phyloP scores from a whole-genome alignment of 1,140 invertebrate genomes.

The Marisa cornuarietis region DNA sequence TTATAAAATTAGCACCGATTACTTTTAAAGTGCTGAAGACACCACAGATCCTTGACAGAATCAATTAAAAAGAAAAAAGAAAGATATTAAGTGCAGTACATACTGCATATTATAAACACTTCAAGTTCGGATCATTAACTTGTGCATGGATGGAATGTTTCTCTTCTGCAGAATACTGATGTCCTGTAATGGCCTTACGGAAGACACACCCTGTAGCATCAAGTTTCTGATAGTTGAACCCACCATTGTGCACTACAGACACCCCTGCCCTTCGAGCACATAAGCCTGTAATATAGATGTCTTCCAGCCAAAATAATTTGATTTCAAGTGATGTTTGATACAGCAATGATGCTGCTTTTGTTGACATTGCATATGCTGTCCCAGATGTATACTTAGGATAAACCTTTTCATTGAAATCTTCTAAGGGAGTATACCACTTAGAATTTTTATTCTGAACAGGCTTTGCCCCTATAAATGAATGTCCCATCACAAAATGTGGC shows the following conservation, averaged over 20 bases:
- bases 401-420: constrained; percentile 54
- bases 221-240: constrained; percentile 31
- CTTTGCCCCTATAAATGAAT: constrained; percentile 33
- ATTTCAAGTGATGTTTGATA: constrained; percentile 47
- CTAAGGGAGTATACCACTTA: constrained; percentile 65
- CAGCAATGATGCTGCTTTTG: constrained; percentile 45
- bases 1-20: neutral
- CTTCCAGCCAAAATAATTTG: constrained; percentile 62
- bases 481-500: constrained; percentile 38
- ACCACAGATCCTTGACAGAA: neutral
- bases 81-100: too few species aligned
- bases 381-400: constrained; percentile 63
- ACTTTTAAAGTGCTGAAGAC: neutral
- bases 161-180: constrained; percentile 35
- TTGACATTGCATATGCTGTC: constrained; percentile 62
- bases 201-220: constrained; percentile 36
- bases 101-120: neutral
- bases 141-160: constrained; percentile 39
- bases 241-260: constrained; percentile 22
- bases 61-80: too few species aligned
- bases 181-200: constrained; percentile 37
- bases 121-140: constrained; percentile 18
- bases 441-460: constrained; percentile 52
- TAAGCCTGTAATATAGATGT: constrained; percentile 65
- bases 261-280: constrained; percentile 41